Evolutionary conservation across 2,888 invertebrate genomes (phyloP), one percentile per base, ranked within the genome.

Genomic region (Eugnorisma glareosa): DNA sequence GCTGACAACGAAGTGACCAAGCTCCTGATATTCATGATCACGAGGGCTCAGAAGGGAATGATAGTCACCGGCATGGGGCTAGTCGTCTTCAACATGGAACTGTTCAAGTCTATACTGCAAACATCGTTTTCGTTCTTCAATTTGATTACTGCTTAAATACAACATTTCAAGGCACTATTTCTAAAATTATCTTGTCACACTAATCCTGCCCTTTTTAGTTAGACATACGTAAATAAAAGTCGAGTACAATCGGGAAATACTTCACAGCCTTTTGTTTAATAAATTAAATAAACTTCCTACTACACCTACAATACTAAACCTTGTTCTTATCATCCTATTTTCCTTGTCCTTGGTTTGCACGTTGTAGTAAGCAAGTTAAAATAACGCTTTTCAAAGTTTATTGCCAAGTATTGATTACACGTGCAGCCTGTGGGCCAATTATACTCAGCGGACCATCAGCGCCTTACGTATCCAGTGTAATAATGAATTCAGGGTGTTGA

Each of bases 41-140:
- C 92, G 8, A 92, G 92, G 45, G 89, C 94, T 0, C 95, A 95
- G 80, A 89, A 92, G 64, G 86, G 85, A 0, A 88, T 95, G 43
- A 80, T 92, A 0, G 79, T 95, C n/a, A 92, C 93, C 10, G 95
- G 94, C 4, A 90, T 91, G 69, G 93, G 93, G 0, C 83, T 94
- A 7, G 91, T 94, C 0, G 84, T 91, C 6, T 94, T 91, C 86
- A 94, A 94, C 71, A 95, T 95, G 95, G 92, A 94, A 43, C 88
- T 94, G 7, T 95, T 95, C 71, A 92, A 94, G 57, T 93, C 94
- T n/a, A 93, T 95, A 35, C 78, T 95, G 75, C 94, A 95, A 83
- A 93, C 94, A 8, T 94, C 95, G 64, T 95, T 95, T 77, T 95
- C 95, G 0, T 93, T 95, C 86, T 95, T 93, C 35, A 95, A 95